Base-by-base conservation (phyloP, 1,140 invertebrate genomes). In the Mactra quadrangularis region DNA sequence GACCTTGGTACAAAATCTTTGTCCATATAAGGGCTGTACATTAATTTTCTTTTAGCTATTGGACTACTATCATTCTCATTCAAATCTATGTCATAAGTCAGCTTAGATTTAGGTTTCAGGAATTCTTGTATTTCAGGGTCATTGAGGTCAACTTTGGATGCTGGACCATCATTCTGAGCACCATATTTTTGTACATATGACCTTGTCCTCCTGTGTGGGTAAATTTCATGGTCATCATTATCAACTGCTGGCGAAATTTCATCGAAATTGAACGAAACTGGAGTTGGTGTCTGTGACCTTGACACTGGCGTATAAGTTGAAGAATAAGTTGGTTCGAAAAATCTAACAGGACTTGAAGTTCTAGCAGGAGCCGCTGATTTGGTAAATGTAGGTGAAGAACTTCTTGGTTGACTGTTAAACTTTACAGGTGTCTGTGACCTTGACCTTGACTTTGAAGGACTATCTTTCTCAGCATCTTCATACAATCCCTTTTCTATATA, bases 151-250 rank as follows among this genome's bases (percentile, higher is more conserved):
- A 82, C 76, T 1, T 84, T 66, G 13, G 85, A 78, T 6, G 74
- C 60, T 60, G 31, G 52, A 25, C 60, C 53, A 74, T 85, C 74
- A 45, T 57, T 55, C 50, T 77, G 76, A 29, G 68, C 70, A 31
- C 85, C 81, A 53, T 83, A 85, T 35, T 86, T 85, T 47, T 84
- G 66, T 29, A 74, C 82, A 64, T 85, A 84, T 22, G 87, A 87
- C 53, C 71, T 74, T 47, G 85, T 71, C 45, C 85, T 88, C 52
- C 90, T 83, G 76, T 91, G 90, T 22, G 90, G 90, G 57, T 91
- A 91, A 33, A 91, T 91, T 78, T 90, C 89, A 31, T 85, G 84
- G 38, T 75, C 83, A 17, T 62, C 68, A 50, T 82, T 82, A n/a
- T 79, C 77, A 27, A 86, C 76, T n/a, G 79, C 59, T 3, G 88